Evolutionary conservation across 2,113 vertebrate species (phyloP), one percentile per base, ranked within the genome.

Genomic region (Dipodomys ordii): DNA sequence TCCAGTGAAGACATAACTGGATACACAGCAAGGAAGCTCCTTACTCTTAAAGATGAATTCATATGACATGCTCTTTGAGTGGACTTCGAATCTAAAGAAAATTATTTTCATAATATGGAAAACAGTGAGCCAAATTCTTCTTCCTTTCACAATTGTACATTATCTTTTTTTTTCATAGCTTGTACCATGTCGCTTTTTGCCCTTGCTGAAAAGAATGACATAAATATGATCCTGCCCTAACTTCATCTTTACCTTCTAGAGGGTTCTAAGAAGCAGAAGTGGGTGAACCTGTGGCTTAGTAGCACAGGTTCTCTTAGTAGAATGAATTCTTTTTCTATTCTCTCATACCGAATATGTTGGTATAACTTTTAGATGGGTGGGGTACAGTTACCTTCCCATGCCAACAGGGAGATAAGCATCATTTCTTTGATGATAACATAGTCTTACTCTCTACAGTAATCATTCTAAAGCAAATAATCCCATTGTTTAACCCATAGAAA

Each of bases 131-230:
- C 27, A 64, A 35, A 92, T 68, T 80, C 83, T 28, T 87, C 49
- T 84, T 92, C 22, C 19, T 88, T 20, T 93, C 78, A 83, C 86
- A 91, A 76, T n/a, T 39, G 62, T 12, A 18, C 35, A 74, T 62
- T 49, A 32, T 81, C 57, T 67, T 35, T 88, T 35, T 92, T 67
- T 83, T 83, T 88, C 32, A 8, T 71, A 76, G 62, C 71, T 82
- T 87, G 15, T 68, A 23, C 44, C 13, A 8, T 44, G 28, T 39
- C 7, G 46, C 49, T 6, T 53, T 93, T 90, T 64, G 30, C 72
- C 67, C 68, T 96, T 74, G n/a, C 53, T n/a, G n/a, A 93, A 69
- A 93, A n/a, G 20, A 88, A 72, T 79, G 72, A 71, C 65, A 39
- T 57, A 81, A 84, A 30, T 81, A 64, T 73, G 25, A 73, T 67